Base-by-base conservation (phyloP, 2,797 vertebrate species). In the Schizopygopsis pylzovi region DNA sequence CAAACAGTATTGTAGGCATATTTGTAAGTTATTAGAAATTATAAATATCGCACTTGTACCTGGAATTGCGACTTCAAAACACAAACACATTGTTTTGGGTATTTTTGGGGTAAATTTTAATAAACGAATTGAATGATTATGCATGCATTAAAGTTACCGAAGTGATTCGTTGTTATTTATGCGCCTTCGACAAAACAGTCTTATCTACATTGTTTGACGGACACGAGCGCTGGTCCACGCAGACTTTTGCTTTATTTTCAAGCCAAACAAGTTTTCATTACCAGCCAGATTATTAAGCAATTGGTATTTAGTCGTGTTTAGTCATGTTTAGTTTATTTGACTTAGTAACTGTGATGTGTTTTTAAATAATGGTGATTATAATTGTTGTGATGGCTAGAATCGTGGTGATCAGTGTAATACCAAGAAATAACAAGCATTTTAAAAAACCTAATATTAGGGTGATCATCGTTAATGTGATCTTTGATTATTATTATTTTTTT, bases 401-500 rank as follows among this genome's bases (percentile, higher is more conserved):
- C 33, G 43, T 49, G 12, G 15, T 67, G 18, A 80, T 67, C 10
- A 65, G 22, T 56, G 33, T 56, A 15, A 68, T 63, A 75, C 13
- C n/a, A 49, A 75, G 16, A 82, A 61, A 72, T 37, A 33, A 56
- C 5, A 71, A 61, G n/a, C 39, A 82, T 80, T 80, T 37, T 4
- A 1, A 37, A 37, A 71, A 59, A 20, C 1, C 1, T 28, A 28
- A 71, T 20, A 56, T 18, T 22, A 33, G 15, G 16, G 18, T 37
- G 22, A 28, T 47, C 6, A 45, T 22, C 22, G 28, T 43, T 3
- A 72, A 56, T 41, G 15, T 28, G 47, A 33, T 43, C 6, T 79
- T 33, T 47, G 25, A 68, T 33, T 65, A 10, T 41, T 41, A 2
- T 33, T 33, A 7, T 45, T 45, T 8, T 5, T 25, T 18, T 37